Conservation (phyloP, 2,888 invertebrate species). For the Gymnosoma rotundatum region DNA sequence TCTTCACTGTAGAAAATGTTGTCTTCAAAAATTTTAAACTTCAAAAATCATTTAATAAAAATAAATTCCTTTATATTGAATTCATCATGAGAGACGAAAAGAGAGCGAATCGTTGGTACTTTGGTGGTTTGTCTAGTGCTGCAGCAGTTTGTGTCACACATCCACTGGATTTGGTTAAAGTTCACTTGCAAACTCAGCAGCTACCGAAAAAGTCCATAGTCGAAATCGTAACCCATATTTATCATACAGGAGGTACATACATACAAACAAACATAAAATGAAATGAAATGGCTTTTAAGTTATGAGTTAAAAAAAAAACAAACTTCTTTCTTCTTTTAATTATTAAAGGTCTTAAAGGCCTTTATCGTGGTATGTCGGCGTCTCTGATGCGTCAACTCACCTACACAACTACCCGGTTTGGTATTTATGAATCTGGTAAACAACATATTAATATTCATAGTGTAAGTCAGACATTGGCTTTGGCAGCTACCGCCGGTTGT, state of each 20-base stretch:
- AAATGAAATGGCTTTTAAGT: not conserved
- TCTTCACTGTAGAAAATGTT: not conserved
- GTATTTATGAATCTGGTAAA: constrained; percentile 87
- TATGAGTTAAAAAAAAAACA: not conserved
- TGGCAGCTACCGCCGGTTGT: constrained; percentile 93
- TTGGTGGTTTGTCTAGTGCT: constrained; percentile 97
- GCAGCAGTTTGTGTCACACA: constrained; percentile 97
- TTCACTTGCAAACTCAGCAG: constrained; percentile 95
- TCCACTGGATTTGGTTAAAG: constrained; percentile 97
- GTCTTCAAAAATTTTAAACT: not conserved
- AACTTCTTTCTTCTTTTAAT: not conserved
- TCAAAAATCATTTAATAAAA: not conserved
- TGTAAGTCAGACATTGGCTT: constrained; percentile 84
- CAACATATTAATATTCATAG: constrained; percentile 81
- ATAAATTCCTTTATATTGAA: not conserved
- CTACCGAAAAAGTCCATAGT: constrained; percentile 87
- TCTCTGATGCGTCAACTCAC: constrained; percentile 95
- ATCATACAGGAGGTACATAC: constrained; percentile 91
- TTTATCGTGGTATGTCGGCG: constrained; percentile 97
- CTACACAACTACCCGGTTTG: constrained; percentile 94
- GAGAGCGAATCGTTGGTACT: constrained; percentile 90
- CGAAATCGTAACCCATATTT: constrained; percentile 87
- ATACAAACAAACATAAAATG: too few relatives aligned
- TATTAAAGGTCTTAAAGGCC: constrained; percentile 87
- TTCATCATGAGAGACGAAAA: constrained; percentile 52